Percentiles rank a stretch among this genome's conserved stretches.
phyloP scores from a whole-genome alignment of 2,888 invertebrate species.

The Rhagium mordax region DNA sequence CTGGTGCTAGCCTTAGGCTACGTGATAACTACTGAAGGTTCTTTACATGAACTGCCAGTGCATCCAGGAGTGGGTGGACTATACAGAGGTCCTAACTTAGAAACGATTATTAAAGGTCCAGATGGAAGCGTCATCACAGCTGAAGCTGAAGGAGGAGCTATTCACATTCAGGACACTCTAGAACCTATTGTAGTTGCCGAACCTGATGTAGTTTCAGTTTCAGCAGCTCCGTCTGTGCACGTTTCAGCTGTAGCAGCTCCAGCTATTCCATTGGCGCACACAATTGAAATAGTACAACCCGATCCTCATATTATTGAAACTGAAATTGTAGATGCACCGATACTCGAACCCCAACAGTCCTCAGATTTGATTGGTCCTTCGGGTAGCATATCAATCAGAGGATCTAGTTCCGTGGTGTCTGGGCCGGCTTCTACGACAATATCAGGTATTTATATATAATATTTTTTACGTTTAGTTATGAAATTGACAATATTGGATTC shows the following conservation, averaged over 20 bases:
- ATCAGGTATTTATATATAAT: too few relatives aligned
- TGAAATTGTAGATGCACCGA: slow-evolving; percentile 56
- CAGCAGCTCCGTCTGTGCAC: neutral
- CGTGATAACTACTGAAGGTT: slow-evolving; percentile 34
- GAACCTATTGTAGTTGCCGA: slow-evolving; percentile 55
- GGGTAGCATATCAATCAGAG: slow-evolving; percentile 63
- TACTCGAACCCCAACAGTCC: slow-evolving; percentile 57
- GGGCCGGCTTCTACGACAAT: slow-evolving; percentile 66
- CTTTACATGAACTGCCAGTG: slow-evolving; percentile 54
- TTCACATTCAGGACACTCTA: slow-evolving; percentile 45
- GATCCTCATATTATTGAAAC: slow-evolving; percentile 58
- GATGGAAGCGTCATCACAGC: slow-evolving; percentile 67
- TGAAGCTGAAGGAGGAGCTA: slow-evolving; percentile 59
- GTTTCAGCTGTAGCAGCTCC: slow-evolving; percentile 32
- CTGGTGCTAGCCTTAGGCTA: slow-evolving; percentile 46
- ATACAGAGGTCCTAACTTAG: slow-evolving; percentile 64
- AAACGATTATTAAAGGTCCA: slow-evolving; percentile 67
- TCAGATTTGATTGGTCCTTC: slow-evolving; percentile 64
- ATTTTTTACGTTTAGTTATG: too few relatives aligned
- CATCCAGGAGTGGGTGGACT: slow-evolving; percentile 65
- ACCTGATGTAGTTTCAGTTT: neutral
- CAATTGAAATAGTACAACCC: slow-evolving; percentile 46
- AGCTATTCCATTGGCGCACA: slow-evolving; percentile 45
- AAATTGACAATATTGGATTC: too few relatives aligned
- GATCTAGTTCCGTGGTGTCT: slow-evolving; percentile 62